Evolutionary conservation across 2,888 invertebrate genomes (phyloP), one percentile per base, ranked within the genome.

Genomic region (Ormyrus rosae): DNA sequence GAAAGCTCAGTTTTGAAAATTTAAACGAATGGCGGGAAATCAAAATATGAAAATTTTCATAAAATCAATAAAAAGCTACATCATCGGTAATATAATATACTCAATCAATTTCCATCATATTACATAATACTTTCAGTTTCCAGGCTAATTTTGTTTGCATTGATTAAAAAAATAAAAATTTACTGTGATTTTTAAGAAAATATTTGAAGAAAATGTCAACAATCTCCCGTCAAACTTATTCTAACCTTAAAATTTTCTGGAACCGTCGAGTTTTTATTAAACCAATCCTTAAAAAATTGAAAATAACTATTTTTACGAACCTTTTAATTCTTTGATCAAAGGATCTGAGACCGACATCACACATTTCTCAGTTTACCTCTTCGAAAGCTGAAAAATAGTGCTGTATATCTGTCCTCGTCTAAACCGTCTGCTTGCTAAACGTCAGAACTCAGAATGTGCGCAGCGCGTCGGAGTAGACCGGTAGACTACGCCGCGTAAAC

Each of bases 271-370:
- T 19, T 19, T 19, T 1, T 19, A 19, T 19, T 19, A 19, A 19
- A 19, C 1, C 1, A 19, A 19, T 19, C 1, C 19, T 19, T 19
- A 19, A 19, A 19, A 19, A 19, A 19, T 19, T 19, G 1, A 19
- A 19, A 19, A 19, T 19, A 19, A 19, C 19, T 19, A 19, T 19
- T 19, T 46, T 50, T 69, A 58, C 80, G 87, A 90, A 93, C 93
- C 92, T 92, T 94, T 93, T 78, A 93, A 88, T 88, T 93, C 92
- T 88, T 92, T 93, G 83, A 94, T 89, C 82, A 93, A 89, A 61
- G 93, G 93, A 90, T 93, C 92, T 85, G 92, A 92, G 81, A 93
- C 92, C 85, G 93, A 92, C 93, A 94, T 93, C 80, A 86, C 85
- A 85, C 84, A 88, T 87, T 84, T 81, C 72, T 70, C 13, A 46